These are phyloP conservation scores for Meliscaeva auricollis DNA, from an alignment of 2,888 invertebrate genomes.

Conservation along the genomic window DNA sequence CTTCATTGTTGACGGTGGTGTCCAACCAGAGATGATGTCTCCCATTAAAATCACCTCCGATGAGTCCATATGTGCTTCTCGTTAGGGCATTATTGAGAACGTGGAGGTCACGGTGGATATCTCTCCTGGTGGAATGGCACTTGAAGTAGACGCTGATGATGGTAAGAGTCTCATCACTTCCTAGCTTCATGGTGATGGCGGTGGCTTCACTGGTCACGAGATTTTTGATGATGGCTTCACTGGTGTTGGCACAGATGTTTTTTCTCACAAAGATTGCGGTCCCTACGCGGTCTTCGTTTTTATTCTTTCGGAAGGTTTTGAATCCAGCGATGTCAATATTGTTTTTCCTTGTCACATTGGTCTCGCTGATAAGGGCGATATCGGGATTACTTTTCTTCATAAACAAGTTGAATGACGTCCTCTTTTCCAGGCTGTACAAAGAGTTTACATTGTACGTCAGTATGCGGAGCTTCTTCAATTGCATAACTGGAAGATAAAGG, in stretches of 20 bases:
- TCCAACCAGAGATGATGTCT: too few relatives aligned
- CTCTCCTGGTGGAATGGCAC: background rate
- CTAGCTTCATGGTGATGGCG: background rate
- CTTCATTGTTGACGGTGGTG: too few relatives aligned
- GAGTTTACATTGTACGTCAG: background rate
- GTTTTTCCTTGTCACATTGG: background rate
- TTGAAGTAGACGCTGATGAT: background rate
- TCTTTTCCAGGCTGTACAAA: background rate
- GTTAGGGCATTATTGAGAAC: too few relatives aligned
- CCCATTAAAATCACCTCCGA: too few relatives aligned
- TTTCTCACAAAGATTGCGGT: background rate
- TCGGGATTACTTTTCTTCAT: background rate
- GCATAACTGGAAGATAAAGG: background rate
- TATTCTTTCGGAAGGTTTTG: background rate
- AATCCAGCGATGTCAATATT: background rate
- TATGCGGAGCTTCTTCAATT: background rate
- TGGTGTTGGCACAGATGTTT: background rate
- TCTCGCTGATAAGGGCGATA: background rate
- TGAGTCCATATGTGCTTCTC: too few relatives aligned
- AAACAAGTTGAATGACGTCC: background rate
- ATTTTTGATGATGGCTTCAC: background rate
- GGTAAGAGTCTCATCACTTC: background rate
- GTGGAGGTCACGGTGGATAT: background rate
- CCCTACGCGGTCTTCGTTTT: background rate
- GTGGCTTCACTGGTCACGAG: background rate